Base-by-base conservation (phyloP, 2,797 vertebrate species). In the Coccyzus lansbergi region DNA sequence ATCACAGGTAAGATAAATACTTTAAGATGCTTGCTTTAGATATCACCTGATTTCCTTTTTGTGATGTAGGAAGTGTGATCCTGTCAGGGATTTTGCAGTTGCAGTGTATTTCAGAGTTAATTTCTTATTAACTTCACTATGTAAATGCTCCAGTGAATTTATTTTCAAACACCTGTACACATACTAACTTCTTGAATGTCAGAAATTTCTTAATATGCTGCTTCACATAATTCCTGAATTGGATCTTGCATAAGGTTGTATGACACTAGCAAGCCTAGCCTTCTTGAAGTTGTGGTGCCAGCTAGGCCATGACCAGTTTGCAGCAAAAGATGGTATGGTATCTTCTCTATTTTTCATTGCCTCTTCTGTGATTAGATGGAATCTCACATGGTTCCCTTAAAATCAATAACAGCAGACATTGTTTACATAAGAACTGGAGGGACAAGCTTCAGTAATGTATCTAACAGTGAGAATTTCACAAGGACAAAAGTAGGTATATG, bases 1-100 rank as follows among this genome's bases (percentile, higher is more conserved):
- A 99, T 99, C 97, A 99, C 99, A 98, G 99, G 99, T 99, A 89
- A 97, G 96, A 52, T 75, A 90, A 95, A 68, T 81, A 83, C 52
- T 92, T 95, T 86, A 92, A 90, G 89, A 60, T 95, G 83, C 80
- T 92, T 93, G 80, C 80, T 77, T n/a, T 75, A 92, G 33, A 10
- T 78, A 79, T 63, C 69, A 63, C 52, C 88, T 91, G 59, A 49
- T 62, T 92, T 83, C 62, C 69, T 82, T 90, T 94, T 77, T 81
- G 56, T 83, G 65, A 33, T n/a, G 60, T n/a, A 59, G 69, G 44
- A 64, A 65, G 67, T 49, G 25, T 75, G 56, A 49, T 71, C n/a
- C 29, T 71, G n/a, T 34, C 34, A 36, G 53, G 33, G 42, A 38
- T 88, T 90, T 76, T 76, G 46, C 48, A 40, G 40, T 38, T 62